Percentiles rank a stretch among this genome's conserved stretches.
phyloP scores from a whole-genome alignment of 2,797 vertebrate species.

The Pangasius mekongensis region DNA sequence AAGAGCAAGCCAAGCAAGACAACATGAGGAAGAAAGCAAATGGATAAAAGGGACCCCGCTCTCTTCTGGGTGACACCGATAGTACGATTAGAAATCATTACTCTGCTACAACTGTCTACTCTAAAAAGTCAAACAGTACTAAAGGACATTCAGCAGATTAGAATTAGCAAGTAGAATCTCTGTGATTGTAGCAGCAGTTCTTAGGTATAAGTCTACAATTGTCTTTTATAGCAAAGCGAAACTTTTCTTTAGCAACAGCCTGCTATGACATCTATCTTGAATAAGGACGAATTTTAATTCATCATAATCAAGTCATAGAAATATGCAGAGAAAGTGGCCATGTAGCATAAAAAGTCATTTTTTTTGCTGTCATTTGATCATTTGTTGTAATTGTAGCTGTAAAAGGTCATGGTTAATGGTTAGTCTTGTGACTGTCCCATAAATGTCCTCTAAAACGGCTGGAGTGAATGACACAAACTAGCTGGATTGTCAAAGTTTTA shows the following conservation, averaged over 20 bases:
- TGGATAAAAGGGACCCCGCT: background rate
- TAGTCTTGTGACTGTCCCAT: slow-evolving; percentile 41
- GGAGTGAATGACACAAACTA: background rate
- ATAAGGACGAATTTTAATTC: background rate
- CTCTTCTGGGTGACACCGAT: background rate
- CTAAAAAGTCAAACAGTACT: background rate
- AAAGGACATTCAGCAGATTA: background rate
- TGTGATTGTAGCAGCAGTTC: background rate
- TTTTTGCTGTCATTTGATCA: background rate
- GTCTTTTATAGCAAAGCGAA: background rate
- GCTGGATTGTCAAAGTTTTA: background rate
- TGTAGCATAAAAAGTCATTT: background rate
- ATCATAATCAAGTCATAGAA: background rate
- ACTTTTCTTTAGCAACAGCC: background rate
- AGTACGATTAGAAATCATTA: background rate
- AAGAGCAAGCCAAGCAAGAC: background rate
- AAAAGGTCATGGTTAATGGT: slow-evolving; percentile 37
- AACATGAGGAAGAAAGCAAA: background rate
- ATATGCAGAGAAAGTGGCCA: background rate
- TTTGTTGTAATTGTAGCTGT: background rate
- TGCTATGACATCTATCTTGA: background rate
- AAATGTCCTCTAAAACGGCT: slow-evolving; percentile 41
- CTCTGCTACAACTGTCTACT: background rate
- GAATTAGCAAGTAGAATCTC: too few species aligned
- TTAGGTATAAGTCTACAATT: background rate